Percentiles rank a stretch among this genome's conserved stretches.
Evolutionary conservation across 2,888 invertebrate genomes (phyloP).

Genomic region (Platycheirus rosarum): DNA sequence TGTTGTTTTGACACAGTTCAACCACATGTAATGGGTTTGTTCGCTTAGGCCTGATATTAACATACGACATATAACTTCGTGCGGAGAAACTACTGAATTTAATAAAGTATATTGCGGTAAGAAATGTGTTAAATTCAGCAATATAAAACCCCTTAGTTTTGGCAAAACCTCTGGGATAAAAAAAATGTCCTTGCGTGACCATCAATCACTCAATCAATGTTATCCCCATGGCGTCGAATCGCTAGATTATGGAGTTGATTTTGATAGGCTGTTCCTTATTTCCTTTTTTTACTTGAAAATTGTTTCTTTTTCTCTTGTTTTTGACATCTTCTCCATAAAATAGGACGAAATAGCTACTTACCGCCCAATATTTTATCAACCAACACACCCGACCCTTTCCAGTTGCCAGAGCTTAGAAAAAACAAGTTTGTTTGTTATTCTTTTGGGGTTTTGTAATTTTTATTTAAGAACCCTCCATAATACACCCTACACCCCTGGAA

Average conservation of each 20-base stretch:
- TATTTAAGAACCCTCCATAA: constrained; percentile 52
- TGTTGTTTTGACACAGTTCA: constrained; percentile 72
- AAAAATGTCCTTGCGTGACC: constrained; percentile 74
- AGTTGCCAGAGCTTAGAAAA: constrained; percentile 11
- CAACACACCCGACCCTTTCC: not conserved
- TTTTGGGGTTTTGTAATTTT: constrained; percentile 54
- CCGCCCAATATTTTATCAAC: constrained; percentile 27
- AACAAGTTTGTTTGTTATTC: constrained; percentile 38
- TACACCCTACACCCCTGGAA: constrained; percentile 71
- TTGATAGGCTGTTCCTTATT: constrained; percentile 63
- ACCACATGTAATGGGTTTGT: constrained; percentile 49
- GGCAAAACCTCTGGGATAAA: constrained; percentile 25
- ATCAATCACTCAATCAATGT: constrained; percentile 80
- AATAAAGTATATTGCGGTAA: constrained; percentile 44
- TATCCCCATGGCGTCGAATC: constrained; percentile 45
- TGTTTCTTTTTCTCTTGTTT: constrained; percentile 48
- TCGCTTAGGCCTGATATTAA: constrained; percentile 25
- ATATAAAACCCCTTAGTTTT: constrained; percentile 1
- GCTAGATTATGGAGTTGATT: constrained; percentile 75
- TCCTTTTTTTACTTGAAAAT: constrained; percentile 16
- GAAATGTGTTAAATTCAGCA: constrained; percentile 34
- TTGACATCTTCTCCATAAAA: constrained; percentile 43
- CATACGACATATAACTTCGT: not conserved
- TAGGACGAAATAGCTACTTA: not conserved
- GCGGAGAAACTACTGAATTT: constrained; percentile 27